Base-by-base conservation (phyloP, 1,140 invertebrate genomes). In the Drosophila bipectinata region DNA sequence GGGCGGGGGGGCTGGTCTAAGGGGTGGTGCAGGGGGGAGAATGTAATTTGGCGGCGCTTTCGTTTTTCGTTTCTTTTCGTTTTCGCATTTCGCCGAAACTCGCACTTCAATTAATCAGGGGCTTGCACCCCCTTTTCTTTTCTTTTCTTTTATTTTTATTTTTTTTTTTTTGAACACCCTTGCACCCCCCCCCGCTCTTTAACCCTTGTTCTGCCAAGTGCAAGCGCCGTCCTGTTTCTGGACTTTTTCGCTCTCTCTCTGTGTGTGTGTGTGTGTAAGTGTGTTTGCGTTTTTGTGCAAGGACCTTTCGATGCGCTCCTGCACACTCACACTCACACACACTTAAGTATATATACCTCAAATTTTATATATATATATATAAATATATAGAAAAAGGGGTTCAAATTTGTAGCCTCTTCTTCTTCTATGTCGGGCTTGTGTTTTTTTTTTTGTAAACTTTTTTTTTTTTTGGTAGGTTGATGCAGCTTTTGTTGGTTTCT, bases 91-190 rank as follows among this genome's bases (percentile, higher is more conserved):
- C 58, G 82, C 63, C 66, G 63, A 63, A 79, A 79, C 79, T 89
- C 83, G 75, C 78, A 80, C 87, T 90, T 90, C 87, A 90, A 90
- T 90, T 90, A 90, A 90, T 90, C 87, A 90, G 41, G 81, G 77
- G 67, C 62, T 55, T 79, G 77, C 72, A 57, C 73, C 77, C 62
- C 66, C 21, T 72, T 18, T 37, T 37, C 34, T 37, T 37, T 37
- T 37, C 34, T 37, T 37, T 37, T n/a, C 12, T 37, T 37, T 37
- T 28, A 28, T 28, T 37, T 37, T 37, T 37, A 15, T 15, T 15
- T 15, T 15, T 15, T 15, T 15, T 15, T 37, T 37, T 12, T 10
- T 37, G 41, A 6, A 4, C 18, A 10, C 32, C 30, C 18, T 1
- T 18, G 18, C 18, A 18, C 18, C 18, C 18, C 18, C 18, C 55